A percentile compares a stretch with the other conserved stretches of the same genome.
Evolutionary conservation across 2,797 vertebrate species (phyloP).

Genomic region (Enteromius argenteus): DNA sequence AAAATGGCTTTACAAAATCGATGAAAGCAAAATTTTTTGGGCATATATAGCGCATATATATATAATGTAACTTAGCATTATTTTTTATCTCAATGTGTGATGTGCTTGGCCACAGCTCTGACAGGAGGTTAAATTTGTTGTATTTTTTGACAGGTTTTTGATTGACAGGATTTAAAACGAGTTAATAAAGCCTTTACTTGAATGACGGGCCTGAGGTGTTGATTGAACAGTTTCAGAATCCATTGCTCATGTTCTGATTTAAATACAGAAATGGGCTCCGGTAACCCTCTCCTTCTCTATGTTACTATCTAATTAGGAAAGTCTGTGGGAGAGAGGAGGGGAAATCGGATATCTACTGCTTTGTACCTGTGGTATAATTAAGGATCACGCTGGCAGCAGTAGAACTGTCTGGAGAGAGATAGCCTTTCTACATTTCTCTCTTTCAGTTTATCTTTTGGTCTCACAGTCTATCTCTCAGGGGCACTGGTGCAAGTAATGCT

Average conservation of each 20-base stretch:
- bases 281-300: conserved; percentile 36
- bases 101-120: background rate
- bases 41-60: too few relatives aligned
- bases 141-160: background rate
- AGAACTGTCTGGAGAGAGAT: conserved; percentile 41
- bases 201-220: background rate
- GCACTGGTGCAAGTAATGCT: conserved; percentile 37
- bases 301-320: conserved; percentile 56
- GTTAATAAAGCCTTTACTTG: conserved; percentile 4
- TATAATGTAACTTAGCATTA: background rate
- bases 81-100: background rate
- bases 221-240: conserved; percentile 4
- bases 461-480: conserved; percentile 41
- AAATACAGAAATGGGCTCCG: conserved; percentile 17
- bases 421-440: conserved; percentile 44
- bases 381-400: conserved; percentile 46
- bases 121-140: background rate
- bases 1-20: background rate
- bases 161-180: conserved; percentile 29
- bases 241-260: conserved; percentile 29
- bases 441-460: conserved; percentile 45
- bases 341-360: conserved; percentile 50
- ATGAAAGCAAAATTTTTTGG: too few relatives aligned
- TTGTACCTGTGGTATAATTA: conserved; percentile 63
- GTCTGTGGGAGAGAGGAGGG: conserved; percentile 47